Percentiles rank a stretch among this genome's conserved stretches.
Evolutionary conservation across 2,888 invertebrate species (phyloP).

Genomic region (Plebejus anna): DNA sequence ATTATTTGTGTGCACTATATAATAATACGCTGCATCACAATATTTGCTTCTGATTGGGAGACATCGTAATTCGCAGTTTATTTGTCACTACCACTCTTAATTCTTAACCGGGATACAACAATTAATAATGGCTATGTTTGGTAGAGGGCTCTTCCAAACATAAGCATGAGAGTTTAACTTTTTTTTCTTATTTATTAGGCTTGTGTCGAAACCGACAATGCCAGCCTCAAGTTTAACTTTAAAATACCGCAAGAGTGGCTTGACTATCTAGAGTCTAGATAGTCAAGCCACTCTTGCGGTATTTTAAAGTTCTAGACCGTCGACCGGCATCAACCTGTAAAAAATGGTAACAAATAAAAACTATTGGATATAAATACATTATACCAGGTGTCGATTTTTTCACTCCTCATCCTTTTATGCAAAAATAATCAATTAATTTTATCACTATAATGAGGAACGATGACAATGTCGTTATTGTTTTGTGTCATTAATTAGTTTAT

Average conservation of each 20-base stretch:
- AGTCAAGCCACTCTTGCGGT: too few species aligned
- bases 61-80: too few species aligned
- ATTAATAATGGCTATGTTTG: too few species aligned
- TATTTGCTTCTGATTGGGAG: too few species aligned
- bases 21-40: background rate
- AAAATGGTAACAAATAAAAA: background rate
- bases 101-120: too few species aligned
- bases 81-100: too few species aligned
- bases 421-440: slow-evolving; percentile 1
- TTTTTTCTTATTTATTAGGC: background rate
- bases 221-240: too few species aligned
- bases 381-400: background rate
- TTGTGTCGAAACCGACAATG: too few species aligned
- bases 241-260: background rate
- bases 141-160: too few species aligned
- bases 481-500: background rate
- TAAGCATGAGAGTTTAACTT: background rate
- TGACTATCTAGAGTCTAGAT: background rate
- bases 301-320: too few species aligned
- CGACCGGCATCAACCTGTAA: background rate
- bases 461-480: background rate
- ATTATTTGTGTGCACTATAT: background rate
- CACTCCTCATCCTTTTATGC: background rate
- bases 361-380: background rate
- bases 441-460: background rate